Evolutionary conservation across 2,113 vertebrate genomes (phyloP).

Genomic region (Ophiodon elongatus): DNA sequence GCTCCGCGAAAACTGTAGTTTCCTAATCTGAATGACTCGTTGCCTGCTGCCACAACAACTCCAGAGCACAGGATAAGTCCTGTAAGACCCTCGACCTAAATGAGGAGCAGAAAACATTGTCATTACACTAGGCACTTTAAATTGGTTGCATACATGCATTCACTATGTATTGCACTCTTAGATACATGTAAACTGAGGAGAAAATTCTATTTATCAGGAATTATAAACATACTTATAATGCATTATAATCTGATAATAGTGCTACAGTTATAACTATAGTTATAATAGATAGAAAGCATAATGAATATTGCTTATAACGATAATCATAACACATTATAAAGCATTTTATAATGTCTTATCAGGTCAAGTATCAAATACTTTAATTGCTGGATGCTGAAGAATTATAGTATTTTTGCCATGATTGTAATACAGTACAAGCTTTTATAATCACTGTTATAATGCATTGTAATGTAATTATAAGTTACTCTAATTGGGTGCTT

Average conservation of each 20-base stretch:
- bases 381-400: too few species aligned
- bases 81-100: constrained; percentile 90
- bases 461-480: too few species aligned
- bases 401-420: too few species aligned
- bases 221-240: background rate
- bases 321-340: background rate
- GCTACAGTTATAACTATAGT: too few species aligned
- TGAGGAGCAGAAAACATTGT: constrained; percentile 35
- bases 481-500: too few species aligned
- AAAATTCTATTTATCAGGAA: too few species aligned
- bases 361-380: too few species aligned
- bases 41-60: constrained; percentile 91
- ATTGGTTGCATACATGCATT: background rate
- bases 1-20: constrained; percentile 85
- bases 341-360: too few species aligned
- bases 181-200: background rate
- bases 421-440: too few species aligned
- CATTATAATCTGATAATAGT: too few species aligned
- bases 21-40: constrained; percentile 90
- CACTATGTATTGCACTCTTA: background rate
- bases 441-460: too few species aligned
- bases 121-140: background rate
- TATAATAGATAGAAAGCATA: too few species aligned
- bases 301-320: background rate
- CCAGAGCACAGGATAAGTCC: constrained; percentile 89